A percentile compares a stretch with the other conserved stretches of the same genome.
These are phyloP conservation scores for Girardinus metallicus DNA, from an alignment of 2,797 vertebrate species.

Conservation along the genomic window DNA sequence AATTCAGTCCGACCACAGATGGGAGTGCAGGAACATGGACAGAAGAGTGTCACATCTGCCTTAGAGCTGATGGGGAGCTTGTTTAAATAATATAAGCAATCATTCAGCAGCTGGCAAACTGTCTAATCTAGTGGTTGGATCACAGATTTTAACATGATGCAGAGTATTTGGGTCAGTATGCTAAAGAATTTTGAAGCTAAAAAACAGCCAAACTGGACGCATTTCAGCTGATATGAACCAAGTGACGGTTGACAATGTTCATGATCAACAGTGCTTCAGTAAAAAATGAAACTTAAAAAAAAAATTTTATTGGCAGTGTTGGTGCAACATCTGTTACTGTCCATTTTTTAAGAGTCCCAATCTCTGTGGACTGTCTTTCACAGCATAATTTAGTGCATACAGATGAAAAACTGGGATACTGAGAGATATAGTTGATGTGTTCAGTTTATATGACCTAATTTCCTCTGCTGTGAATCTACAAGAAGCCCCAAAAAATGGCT, in stretches of 20 bases:
- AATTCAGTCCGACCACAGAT: slow-evolving; percentile 58
- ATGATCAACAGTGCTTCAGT: background rate
- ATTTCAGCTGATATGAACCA: slow-evolving; percentile 3
- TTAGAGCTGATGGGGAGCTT: slow-evolving; percentile 42
- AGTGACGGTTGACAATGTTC: background rate
- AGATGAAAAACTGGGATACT: slow-evolving; percentile 53
- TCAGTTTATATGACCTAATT: slow-evolving; percentile 51
- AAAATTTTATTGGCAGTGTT: background rate
- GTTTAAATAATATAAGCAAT: slow-evolving; percentile 59
- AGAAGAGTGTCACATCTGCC: slow-evolving; percentile 66
- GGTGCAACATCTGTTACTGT: slow-evolving; percentile 61
- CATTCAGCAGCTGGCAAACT: slow-evolving; percentile 51
- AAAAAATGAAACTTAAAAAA: background rate
- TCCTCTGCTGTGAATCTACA: slow-evolving; percentile 39
- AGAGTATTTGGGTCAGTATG: slow-evolving; percentile 62
- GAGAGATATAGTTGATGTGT: slow-evolving; percentile 36
- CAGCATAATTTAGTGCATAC: slow-evolving; percentile 43
- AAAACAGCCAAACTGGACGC: slow-evolving; percentile 29
- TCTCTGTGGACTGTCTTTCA: slow-evolving; percentile 36
- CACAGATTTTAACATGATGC: slow-evolving; percentile 42
- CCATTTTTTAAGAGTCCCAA: slow-evolving; percentile 20
- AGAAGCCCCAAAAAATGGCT: slow-evolving; percentile 14
- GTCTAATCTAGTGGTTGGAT: slow-evolving; percentile 55
- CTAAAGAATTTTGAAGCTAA: slow-evolving; percentile 24
- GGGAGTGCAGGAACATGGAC: slow-evolving; percentile 57